A percentile compares a stretch with the other conserved stretches of the same genome.
These are phyloP conservation scores for Triops cancriformis DNA, from an alignment of 1,140 invertebrate species.

Conservation along the genomic window DNA sequence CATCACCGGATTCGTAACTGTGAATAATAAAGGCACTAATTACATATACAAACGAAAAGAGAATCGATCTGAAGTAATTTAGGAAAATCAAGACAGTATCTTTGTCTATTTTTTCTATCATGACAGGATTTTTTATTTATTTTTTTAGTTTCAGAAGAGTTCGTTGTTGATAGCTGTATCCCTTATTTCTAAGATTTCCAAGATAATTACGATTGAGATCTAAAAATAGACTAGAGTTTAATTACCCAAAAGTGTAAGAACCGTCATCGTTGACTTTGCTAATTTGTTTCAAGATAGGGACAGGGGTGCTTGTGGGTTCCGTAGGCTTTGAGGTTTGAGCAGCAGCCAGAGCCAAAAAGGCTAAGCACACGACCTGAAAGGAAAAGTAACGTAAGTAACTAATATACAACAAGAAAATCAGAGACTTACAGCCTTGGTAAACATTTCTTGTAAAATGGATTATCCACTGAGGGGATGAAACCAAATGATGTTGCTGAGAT, in stretches of 20 bases:
- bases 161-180: too few species aligned
- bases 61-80: too few species aligned
- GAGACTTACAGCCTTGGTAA: slow-evolving; percentile 14
- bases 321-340: not conserved
- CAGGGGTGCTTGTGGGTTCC: slow-evolving; percentile 37
- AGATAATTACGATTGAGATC: too few species aligned
- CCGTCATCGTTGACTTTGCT: slow-evolving; percentile 71
- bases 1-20: slow-evolving; percentile 67
- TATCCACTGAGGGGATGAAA: not conserved
- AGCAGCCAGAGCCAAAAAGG: slow-evolving; percentile 15
- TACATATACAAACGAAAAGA: too few species aligned
- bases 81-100: too few species aligned
- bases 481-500: not conserved
- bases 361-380: slow-evolving; percentile 22
- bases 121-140: too few species aligned
- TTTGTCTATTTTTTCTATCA: too few species aligned
- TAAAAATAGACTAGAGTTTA: too few species aligned
- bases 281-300: slow-evolving; percentile 62
- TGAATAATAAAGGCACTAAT: too few species aligned
- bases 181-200: too few species aligned
- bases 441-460: not conserved
- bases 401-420: slow-evolving; percentile 2
- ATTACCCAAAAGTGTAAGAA: slow-evolving; percentile 65
- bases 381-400: not conserved
- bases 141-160: too few species aligned